A percentile compares a stretch with the other conserved stretches of the same genome.
phyloP scores from a whole-genome alignment of 2,113 vertebrate species.

The Heterotis niloticus region DNA sequence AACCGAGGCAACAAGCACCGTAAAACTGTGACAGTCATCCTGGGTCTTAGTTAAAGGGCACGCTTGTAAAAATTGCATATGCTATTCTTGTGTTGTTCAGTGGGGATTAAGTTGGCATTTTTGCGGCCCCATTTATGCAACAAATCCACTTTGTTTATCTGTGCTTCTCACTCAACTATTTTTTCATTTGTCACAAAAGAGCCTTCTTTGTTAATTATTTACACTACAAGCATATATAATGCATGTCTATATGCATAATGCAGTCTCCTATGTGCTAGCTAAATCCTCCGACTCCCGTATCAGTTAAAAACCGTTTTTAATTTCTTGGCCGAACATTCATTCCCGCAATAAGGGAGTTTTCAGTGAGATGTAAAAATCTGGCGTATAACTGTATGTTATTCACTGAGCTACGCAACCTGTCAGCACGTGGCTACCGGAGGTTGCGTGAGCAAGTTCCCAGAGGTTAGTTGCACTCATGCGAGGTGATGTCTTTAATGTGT shows the following conservation, averaged over 20 bases:
- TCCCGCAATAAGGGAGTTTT: not conserved
- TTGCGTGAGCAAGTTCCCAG: no score
- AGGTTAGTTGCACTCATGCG: no score
- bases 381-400: not conserved
- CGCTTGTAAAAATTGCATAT: not conserved
- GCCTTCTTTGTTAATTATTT: not conserved
- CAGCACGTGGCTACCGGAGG: no score
- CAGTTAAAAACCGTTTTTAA: constrained; percentile 16
- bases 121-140: not conserved
- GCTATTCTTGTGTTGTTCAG: not conserved
- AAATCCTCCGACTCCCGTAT: not conserved
- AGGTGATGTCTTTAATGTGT: no score
- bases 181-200: not conserved
- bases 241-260: constrained; percentile 7
- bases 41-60: constrained; percentile 6
- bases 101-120: not conserved
- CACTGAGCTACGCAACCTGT: not conserved
- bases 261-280: not conserved
- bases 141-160: not conserved
- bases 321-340: constrained; percentile 5
- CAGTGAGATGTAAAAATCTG: not conserved
- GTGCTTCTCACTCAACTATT: not conserved
- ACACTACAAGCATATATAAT: constrained; percentile 12
- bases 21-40: not conserved
- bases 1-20: not conserved